These are phyloP conservation scores for Stenopsyche tienmushanensis DNA, from an alignment of 1,140 invertebrate species.

Conservation along the genomic window DNA sequence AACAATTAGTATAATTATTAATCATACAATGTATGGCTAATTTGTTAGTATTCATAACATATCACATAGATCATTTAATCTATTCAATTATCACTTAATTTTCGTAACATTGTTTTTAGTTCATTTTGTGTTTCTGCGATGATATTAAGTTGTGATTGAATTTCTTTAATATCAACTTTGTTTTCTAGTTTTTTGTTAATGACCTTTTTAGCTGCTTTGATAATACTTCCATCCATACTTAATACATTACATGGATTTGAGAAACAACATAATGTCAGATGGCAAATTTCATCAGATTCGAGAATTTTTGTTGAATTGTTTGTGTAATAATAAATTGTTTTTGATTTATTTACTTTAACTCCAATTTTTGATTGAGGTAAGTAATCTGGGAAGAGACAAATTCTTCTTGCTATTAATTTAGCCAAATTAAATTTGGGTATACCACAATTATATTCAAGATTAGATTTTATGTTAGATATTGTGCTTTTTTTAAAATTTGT, in stretches of 20 bases:
- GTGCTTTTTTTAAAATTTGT: slow-evolving; percentile 46
- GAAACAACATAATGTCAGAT: slow-evolving; percentile 48
- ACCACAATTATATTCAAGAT: slow-evolving; percentile 48
- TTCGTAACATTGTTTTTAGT: too few species aligned
- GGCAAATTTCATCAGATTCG: slow-evolving; percentile 49
- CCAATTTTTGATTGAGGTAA: slow-evolving; percentile 60
- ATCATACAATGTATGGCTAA: too few species aligned
- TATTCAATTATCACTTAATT: too few species aligned
- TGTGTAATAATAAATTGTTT: slow-evolving; percentile 50
- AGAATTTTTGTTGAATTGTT: slow-evolving; percentile 46
- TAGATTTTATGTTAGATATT: slow-evolving; percentile 46
- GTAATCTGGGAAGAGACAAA: slow-evolving; percentile 66
- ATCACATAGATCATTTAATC: too few species aligned
- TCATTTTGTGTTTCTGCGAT: too few species aligned
- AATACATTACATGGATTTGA: slow-evolving; percentile 50
- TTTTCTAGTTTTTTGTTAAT: slow-evolving; percentile 54
- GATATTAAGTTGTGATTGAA: slow-evolving; percentile 55
- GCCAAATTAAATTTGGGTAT: slow-evolving; percentile 51
- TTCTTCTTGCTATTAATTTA: slow-evolving; percentile 55
- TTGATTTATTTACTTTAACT: slow-evolving; percentile 63
- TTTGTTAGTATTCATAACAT: too few species aligned
- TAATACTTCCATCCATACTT: slow-evolving; percentile 52
- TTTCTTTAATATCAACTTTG: slow-evolving; percentile 48
- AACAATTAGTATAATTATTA: too few species aligned
- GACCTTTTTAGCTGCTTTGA: slow-evolving; percentile 57